Base-by-base conservation (phyloP, 2,888 invertebrate genomes). In the Salpingus planirostris region DNA sequence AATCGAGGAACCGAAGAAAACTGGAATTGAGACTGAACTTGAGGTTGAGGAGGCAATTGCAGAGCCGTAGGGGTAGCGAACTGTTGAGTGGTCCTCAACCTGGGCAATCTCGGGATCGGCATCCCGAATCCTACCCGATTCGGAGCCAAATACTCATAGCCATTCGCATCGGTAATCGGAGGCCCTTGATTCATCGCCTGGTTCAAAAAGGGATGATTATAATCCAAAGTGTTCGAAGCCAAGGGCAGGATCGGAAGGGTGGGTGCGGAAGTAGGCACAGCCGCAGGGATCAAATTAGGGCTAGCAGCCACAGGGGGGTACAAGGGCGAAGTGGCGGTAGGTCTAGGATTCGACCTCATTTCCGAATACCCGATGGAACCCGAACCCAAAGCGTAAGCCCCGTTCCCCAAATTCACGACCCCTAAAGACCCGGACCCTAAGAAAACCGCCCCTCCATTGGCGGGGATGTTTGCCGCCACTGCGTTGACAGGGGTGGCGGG, bases 401-500 rank as follows among this genome's bases (percentile, higher is more conserved):
- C 63, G 46, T 61, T 59, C 31, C 59, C 59, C 21, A 62, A 48
- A 27, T 45, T 34, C 1, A 58, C 43, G n/a, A 61, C 58, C n/a
- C 63, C 63, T 13, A 63, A 33, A 2, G 60, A 52, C 18, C 63
- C 63, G 2, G 62, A 61, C 13, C 63, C 49, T 11, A 64, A 40
- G 31, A 59, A 59, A 13, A 62, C 55, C 8, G 58, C 57, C 14
- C 56, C 51, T 29, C 49, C 44, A 15, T 40, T 37, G 0, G 42
- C 26, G n/a, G 55, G 55, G 3, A 55, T 50, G 31, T 56, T 56
- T 1, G 51, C 37, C 11, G 55, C 56, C 2, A 41, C 54, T 2
- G 55, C 55, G 31, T 55, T 55, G 3, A 57, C 56, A 2, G 57
- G 57, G 6, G 42, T 44, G 0, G 55, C 57, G n/a, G 55, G 55